These are phyloP conservation scores for Morus bassanus DNA, from an alignment of 2,797 vertebrate species.

Conservation along the genomic window DNA sequence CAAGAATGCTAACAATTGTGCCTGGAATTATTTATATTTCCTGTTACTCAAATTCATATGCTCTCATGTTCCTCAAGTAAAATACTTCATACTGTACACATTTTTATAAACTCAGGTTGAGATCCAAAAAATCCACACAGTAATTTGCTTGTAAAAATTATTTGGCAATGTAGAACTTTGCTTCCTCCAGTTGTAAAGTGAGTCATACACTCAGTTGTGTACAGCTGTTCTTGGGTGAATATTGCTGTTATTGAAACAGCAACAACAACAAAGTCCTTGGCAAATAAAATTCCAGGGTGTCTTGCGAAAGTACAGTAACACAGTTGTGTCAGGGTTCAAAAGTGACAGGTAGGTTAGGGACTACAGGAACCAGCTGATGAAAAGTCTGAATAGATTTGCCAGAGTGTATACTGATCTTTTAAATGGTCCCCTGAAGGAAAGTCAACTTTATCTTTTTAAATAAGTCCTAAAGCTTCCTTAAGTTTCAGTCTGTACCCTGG, in stretches of 20 bases:
- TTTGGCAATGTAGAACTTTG: background rate
- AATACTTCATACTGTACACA: background rate
- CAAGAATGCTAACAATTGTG: background rate
- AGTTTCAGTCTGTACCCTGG: background rate
- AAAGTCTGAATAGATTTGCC: background rate
- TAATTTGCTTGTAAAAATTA: background rate
- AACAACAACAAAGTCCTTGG: background rate
- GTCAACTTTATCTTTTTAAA: accelerated
- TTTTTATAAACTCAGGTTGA: background rate
- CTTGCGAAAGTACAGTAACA: background rate
- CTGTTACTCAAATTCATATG: background rate
- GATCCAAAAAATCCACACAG: background rate
- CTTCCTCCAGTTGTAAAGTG: background rate
- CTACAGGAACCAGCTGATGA: background rate
- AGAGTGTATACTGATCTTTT: background rate
- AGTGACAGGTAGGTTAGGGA: background rate
- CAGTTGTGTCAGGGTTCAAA: background rate
- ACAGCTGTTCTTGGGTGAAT: background rate
- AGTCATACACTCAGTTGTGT: background rate
- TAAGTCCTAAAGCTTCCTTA: background rate
- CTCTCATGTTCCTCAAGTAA: background rate
- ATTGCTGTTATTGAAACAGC: background rate
- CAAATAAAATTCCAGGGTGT: background rate
- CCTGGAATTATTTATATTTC: background rate
- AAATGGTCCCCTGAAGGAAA: background rate